These are phyloP conservation scores for Bradysia coprophila DNA, from an alignment of 1,140 invertebrate species.

Conservation along the genomic window DNA sequence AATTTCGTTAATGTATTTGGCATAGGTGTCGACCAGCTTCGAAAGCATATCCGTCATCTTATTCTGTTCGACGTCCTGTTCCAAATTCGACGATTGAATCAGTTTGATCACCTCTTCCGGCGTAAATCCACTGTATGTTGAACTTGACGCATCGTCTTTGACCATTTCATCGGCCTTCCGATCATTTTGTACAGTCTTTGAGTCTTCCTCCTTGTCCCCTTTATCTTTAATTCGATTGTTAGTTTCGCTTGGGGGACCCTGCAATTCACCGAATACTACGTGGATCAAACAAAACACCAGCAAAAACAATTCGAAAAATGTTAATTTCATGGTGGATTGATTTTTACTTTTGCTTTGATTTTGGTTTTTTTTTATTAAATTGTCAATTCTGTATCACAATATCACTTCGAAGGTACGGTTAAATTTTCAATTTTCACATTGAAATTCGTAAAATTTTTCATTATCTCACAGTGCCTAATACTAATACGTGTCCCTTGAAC, in stretches of 20 bases:
- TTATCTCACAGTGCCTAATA: too few relatives aligned
- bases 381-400: too few relatives aligned
- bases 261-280: neutral
- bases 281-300: neutral
- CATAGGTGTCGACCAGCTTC: conserved; percentile 9
- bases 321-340: neutral
- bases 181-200: neutral
- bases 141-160: neutral
- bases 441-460: too few relatives aligned
- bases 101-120: conserved; percentile 17
- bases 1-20: conserved; percentile 12
- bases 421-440: too few relatives aligned
- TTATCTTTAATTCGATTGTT: neutral
- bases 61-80: conserved; percentile 4
- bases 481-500: too few relatives aligned
- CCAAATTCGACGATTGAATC: conserved; percentile 6
- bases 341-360: too few relatives aligned
- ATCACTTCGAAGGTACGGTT: too few relatives aligned
- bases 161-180: neutral
- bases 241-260: neutral
- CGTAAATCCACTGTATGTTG: conserved; percentile 4
- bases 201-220: neutral
- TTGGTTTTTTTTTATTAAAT: too few relatives aligned
- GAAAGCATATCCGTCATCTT: conserved; percentile 5
- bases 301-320: neutral